Evolutionary conservation across 1,140 invertebrate genomes (phyloP), one percentile per base, ranked within the genome.

Genomic region (Drosophila pectinifera): DNA sequence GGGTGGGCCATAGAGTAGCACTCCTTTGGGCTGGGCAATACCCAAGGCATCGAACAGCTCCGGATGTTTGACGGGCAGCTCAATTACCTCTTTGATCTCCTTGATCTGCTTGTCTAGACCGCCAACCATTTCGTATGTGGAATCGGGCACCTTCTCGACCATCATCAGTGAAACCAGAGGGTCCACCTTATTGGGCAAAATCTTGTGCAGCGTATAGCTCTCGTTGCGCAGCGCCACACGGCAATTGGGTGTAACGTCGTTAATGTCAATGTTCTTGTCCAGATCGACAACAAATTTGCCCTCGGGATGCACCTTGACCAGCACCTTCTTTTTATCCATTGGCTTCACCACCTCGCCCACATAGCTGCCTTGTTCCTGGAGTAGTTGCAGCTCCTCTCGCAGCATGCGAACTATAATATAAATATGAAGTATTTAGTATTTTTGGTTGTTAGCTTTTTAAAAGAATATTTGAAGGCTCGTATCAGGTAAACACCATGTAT

Each of bases 41-140:
- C 99, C 99, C 41, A 99, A 93, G 24, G 99, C 98, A 94, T 99
- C 99, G 94, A 99, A 99, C 3, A 99, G 93, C 93, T 99, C 99
- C 3, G 99, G 99, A 95, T 99, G 99, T 93, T 99, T 99, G 0
- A 99, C 98, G 1, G 99, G 99, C 63, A 99, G 93, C 93, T 99
- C 99, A 92, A 99, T 99, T 0, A 99, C 99, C 93, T 99, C 99
- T 93, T 99, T 99, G 68, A 99, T 99, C 93, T 99, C 99, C 92
- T 99, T 99, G 67, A 99, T 99, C 93, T 99, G 99, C 91, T 99
- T 99, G 89, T 99, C 98, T 49, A 99, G 94, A 73, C 99, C 99
- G 76, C 99, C 99, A 48, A 99, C 98, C 98, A 99, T 99, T 94
- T 99, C 99, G 92, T 99, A 97, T 0, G 99, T 99, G 0, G 98